These are phyloP conservation scores for Lasioglossum baleicum DNA, from an alignment of 1,140 invertebrate species.

Conservation along the genomic window DNA sequence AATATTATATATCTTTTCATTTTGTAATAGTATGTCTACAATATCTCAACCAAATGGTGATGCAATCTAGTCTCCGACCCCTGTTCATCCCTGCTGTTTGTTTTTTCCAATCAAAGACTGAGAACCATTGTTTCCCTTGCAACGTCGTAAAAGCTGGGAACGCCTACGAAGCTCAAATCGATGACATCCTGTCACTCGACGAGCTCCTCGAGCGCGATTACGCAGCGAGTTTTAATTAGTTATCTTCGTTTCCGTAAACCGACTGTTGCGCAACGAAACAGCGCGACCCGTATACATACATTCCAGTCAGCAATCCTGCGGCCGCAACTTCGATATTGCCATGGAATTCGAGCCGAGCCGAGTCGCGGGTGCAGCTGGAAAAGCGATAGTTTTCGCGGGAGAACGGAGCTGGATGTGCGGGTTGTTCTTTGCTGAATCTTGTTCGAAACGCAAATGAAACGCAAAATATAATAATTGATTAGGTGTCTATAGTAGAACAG, in stretches of 20 bases:
- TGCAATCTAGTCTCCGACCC: background rate
- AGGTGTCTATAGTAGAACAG: too few species aligned
- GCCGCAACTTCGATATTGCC: too few species aligned
- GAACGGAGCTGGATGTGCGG: too few species aligned
- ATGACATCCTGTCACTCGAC: background rate
- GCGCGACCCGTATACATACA: background rate
- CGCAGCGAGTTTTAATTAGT: slow-evolving; percentile 6
- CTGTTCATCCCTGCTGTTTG: background rate
- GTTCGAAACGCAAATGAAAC: too few species aligned
- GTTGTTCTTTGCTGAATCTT: too few species aligned
- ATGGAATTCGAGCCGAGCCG: too few species aligned
- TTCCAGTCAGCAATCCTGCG: background rate
- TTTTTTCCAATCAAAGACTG: background rate
- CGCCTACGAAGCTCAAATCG: background rate
- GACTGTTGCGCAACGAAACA: background rate
- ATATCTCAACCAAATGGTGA: too few species aligned
- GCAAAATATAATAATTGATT: too few species aligned
- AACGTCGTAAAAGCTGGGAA: background rate
- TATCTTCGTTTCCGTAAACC: background rate
- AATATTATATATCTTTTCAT: too few species aligned
- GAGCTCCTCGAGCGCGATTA: background rate
- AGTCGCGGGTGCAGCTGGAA: too few species aligned
- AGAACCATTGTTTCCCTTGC: background rate
- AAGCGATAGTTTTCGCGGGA: too few species aligned
- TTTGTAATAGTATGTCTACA: too few species aligned